Percentiles rank a stretch among this genome's conserved stretches.
phyloP scores from a whole-genome alignment of 2,888 invertebrate species.

The Lasiommata megera region DNA sequence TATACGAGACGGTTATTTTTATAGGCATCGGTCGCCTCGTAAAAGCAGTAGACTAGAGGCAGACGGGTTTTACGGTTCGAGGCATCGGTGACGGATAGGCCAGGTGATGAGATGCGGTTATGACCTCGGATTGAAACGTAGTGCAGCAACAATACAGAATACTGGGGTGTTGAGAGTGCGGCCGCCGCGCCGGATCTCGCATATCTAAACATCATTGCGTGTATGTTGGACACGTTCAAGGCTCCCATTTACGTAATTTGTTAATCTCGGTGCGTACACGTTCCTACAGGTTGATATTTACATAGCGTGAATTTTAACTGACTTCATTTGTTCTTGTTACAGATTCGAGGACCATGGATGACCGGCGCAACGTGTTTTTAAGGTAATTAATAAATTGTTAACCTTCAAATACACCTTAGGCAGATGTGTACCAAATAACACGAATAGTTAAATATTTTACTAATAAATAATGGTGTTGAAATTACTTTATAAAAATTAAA shows the following conservation, averaged over 20 bases:
- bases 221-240: constrained; percentile 10
- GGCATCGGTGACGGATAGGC: constrained; percentile 49
- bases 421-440: not conserved
- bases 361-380: constrained; percentile 27
- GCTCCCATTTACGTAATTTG: constrained; percentile 8
- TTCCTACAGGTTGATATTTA: constrained; percentile 6
- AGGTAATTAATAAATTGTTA: constrained; percentile 32
- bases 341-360: constrained; percentile 58
- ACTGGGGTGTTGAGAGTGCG: not conserved
- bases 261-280: constrained; percentile 1
- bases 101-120: constrained; percentile 61
- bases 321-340: constrained; percentile 43
- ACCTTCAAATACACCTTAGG: constrained; percentile 3
- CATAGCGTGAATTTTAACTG: not conserved
- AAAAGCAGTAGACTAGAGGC: constrained; percentile 73
- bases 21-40: constrained; percentile 69
- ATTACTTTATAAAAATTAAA: too few species aligned
- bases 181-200: not conserved
- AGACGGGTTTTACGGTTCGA: constrained; percentile 70
- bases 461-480: too few species aligned
- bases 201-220: not conserved
- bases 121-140: constrained; percentile 36
- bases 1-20: constrained; percentile 70
- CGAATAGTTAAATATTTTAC: not conserved
- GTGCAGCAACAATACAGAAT: constrained; percentile 23